These are phyloP conservation scores for Trichogramma pretiosum DNA, from an alignment of 1,140 invertebrate genomes.

Conservation along the genomic window DNA sequence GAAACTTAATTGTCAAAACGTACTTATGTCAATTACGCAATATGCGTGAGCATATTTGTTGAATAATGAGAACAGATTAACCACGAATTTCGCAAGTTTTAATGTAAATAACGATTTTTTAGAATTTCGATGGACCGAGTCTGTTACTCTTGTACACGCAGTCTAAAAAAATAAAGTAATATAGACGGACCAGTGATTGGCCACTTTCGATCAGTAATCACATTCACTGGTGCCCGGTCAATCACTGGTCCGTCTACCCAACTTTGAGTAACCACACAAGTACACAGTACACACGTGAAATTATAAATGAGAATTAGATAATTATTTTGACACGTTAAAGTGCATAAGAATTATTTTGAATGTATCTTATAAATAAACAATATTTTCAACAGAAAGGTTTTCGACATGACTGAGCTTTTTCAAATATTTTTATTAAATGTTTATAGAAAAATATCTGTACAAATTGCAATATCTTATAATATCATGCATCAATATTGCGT, in stretches of 20 bases:
- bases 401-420: conserved; percentile 3
- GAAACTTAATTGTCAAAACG: no score
- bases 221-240: no score
- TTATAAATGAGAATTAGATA: conserved; percentile 20
- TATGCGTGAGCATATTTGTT: neutral
- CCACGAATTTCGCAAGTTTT: conserved; percentile 12
- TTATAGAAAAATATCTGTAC: conserved; percentile 46
- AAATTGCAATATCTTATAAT: conserved; percentile 38
- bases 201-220: no score
- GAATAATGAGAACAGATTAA: conserved; percentile 9
- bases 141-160: no score
- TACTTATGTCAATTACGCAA: conserved; percentile 11
- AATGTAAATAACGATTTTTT: conserved; percentile 14
- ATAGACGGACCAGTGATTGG: no score
- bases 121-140: no score
- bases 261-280: no score
- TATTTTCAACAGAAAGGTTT: conserved; percentile 17
- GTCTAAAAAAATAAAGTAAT: no score
- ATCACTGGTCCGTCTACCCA: no score
- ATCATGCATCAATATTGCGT: conserved; percentile 27
- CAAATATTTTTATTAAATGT: conserved; percentile 41
- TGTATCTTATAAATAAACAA: conserved; percentile 23
- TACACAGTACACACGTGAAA: conserved; percentile 22
- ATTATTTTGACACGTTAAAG: conserved; percentile 14
- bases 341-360: conserved; percentile 17